These are phyloP conservation scores for Fregetta grallaria DNA, from an alignment of 2,113 vertebrate species.

Conservation along the genomic window DNA sequence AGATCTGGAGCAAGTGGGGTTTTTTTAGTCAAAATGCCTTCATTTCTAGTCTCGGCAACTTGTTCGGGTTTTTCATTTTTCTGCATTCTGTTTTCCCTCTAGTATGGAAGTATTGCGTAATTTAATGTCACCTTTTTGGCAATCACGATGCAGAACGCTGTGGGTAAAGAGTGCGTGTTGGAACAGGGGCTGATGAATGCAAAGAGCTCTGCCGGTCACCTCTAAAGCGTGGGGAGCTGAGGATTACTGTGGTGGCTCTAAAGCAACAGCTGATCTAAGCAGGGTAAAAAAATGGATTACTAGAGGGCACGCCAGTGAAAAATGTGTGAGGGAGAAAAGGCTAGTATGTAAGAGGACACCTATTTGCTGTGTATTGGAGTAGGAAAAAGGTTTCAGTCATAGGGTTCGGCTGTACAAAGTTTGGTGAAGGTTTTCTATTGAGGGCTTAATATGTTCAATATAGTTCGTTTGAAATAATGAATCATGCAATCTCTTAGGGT, in stretches of 20 bases:
- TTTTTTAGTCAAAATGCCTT: fast-evolving
- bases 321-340: neutral
- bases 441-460: neutral
- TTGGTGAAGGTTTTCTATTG: neutral
- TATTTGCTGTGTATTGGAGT: neutral
- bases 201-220: neutral
- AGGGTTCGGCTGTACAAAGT: neutral
- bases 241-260: neutral
- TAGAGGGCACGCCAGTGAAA: neutral
- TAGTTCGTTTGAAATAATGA: neutral
- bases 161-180: neutral
- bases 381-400: neutral
- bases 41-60: neutral
- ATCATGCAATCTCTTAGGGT: fast-evolving
- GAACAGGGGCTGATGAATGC: neutral
- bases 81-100: fast-evolving
- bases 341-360: neutral
- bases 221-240: fast-evolving
- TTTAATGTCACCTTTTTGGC: slow-evolving; percentile 1
- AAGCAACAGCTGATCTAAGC: slow-evolving; percentile 21
- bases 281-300: neutral
- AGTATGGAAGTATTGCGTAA: neutral
- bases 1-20: neutral
- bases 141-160: neutral
- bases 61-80: neutral